These are phyloP conservation scores for Nomia melanderi DNA, from an alignment of 1,140 invertebrate species.

Conservation along the genomic window DNA sequence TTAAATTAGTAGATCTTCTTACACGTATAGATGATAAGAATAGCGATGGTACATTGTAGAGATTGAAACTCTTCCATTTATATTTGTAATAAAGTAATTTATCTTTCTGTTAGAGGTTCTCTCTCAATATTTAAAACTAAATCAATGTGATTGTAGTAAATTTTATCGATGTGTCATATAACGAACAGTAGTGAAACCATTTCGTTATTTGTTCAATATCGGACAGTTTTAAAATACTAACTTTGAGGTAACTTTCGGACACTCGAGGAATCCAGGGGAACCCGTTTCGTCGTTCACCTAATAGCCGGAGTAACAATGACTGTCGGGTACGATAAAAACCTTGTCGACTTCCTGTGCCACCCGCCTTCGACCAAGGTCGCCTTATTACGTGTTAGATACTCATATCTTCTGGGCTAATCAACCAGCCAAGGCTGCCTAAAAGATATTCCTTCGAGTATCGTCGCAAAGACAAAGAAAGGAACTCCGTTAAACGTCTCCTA, in stretches of 20 bases:
- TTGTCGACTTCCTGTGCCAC: slow-evolving; percentile 80
- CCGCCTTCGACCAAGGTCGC: slow-evolving; percentile 77
- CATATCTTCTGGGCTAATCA: slow-evolving; percentile 71
- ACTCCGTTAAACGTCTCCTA: not conserved
- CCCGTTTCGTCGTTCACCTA: slow-evolving; percentile 35
- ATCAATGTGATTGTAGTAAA: too few species aligned
- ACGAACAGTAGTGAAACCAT: too few species aligned
- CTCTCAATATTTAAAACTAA: too few species aligned
- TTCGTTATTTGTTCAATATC: too few species aligned
- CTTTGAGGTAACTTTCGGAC: not conserved
- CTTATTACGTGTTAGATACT: slow-evolving; percentile 73
- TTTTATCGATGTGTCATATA: too few species aligned
- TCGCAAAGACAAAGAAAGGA: not conserved
- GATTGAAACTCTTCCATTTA: too few species aligned
- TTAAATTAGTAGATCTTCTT: too few species aligned
- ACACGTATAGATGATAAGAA: too few species aligned
- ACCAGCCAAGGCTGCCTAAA: slow-evolving; percentile 63
- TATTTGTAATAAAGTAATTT: too few species aligned
- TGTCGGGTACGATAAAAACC: slow-evolving; percentile 77
- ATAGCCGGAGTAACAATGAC: slow-evolving; percentile 41
- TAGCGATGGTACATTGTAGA: too few species aligned
- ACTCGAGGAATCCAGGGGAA: not conserved
- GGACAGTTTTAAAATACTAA: not conserved
- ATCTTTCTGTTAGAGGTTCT: too few species aligned
- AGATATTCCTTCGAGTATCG: not conserved